Conservation (phyloP, 2,797 vertebrate species). For the Melanogrammus aeglefinus region DNA sequence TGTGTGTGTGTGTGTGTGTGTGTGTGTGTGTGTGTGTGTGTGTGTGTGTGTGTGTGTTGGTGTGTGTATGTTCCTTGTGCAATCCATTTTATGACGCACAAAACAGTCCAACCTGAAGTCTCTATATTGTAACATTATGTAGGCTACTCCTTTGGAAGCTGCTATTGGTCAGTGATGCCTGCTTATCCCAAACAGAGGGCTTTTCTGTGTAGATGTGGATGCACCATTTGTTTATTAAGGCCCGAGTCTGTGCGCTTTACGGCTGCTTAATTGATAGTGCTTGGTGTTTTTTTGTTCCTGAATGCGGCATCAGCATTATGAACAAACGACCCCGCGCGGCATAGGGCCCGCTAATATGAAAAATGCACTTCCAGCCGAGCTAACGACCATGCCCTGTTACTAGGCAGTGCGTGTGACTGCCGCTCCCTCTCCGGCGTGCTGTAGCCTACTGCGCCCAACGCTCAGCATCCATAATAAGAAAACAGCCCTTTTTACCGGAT, state of each 20-base stretch:
- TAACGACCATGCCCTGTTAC: constrained; percentile 45
- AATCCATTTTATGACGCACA: not conserved
- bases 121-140: not conserved
- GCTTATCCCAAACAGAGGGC: not conserved
- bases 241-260: not conserved
- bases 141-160: constrained; percentile 2
- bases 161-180: constrained; percentile 12
- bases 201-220: not conserved
- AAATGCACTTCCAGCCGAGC: constrained; percentile 15
- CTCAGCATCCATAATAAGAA: constrained; percentile 33
- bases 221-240: not conserved
- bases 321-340: constrained; percentile 16
- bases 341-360: constrained; percentile 12
- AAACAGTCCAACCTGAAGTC: not conserved
- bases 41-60: constrained; percentile 42
- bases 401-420: constrained; percentile 9
- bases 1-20: constrained; percentile 43
- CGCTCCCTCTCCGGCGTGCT: not conserved
- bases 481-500: constrained; percentile 33
- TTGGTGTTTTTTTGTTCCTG: constrained; percentile 10
- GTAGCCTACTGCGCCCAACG: constrained; percentile 15
- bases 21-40: constrained; percentile 52
- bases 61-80: not conserved
- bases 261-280: constrained; percentile 24
- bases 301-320: constrained; percentile 40